These are phyloP conservation scores for Dicentrarchus labrax DNA, from an alignment of 2,113 vertebrate genomes.

Conservation along the genomic window DNA sequence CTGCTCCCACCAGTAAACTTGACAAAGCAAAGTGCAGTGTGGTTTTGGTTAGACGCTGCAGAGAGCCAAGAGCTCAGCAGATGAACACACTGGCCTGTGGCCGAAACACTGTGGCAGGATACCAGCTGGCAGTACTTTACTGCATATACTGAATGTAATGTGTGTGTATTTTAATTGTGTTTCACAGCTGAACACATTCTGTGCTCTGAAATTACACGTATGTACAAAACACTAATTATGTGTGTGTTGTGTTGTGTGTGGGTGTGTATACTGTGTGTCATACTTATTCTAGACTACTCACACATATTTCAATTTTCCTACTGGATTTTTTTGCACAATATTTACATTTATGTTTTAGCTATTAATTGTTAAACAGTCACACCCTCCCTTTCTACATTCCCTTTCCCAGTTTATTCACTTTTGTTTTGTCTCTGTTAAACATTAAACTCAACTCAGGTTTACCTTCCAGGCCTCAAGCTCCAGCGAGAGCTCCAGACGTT, in stretches of 20 bases:
- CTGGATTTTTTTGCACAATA: neutral
- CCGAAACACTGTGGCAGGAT: constrained; percentile 20
- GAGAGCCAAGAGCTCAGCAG: constrained; percentile 21
- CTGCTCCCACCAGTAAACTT: constrained; percentile 17
- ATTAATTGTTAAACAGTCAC: neutral
- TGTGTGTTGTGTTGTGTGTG: neutral
- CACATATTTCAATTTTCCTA: neutral
- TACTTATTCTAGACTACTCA: constrained; percentile 26
- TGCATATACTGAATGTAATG: neutral
- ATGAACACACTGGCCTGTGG: constrained; percentile 33
- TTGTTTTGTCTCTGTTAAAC: neutral
- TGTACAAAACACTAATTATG: constrained; percentile 9
- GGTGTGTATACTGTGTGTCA: neutral
- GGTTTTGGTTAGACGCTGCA: constrained; percentile 9
- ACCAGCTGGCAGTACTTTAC: constrained; percentile 23
- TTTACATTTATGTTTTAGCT: neutral
- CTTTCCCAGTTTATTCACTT: neutral
- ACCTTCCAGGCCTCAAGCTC: constrained; percentile 93
- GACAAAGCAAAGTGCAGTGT: neutral
- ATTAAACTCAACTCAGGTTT: constrained; percentile 30
- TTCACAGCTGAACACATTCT: neutral
- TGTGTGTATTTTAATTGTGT: constrained; percentile 28
- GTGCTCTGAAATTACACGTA: neutral
- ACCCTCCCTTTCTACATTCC: neutral
- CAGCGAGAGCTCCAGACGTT: constrained; percentile 87